Evolutionary conservation across 2,113 vertebrate species (phyloP).

Genomic region (Xenopus laevis): DNA sequence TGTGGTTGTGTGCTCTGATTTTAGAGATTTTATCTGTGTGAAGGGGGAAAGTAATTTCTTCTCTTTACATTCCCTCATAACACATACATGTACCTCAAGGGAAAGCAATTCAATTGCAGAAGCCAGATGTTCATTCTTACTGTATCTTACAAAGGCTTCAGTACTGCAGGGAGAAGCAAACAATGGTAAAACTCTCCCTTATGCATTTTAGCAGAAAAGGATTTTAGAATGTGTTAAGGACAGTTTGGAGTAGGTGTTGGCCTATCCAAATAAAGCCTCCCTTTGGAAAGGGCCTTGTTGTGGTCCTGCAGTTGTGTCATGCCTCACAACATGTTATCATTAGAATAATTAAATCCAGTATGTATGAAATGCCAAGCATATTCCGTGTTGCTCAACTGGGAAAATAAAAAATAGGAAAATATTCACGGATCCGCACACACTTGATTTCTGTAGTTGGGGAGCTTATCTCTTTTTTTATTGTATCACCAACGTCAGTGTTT

Average conservation of each 20-base stretch:
- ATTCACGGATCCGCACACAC: too few species aligned
- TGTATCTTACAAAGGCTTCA: slow-evolving; percentile 35
- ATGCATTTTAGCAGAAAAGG: slow-evolving; percentile 39
- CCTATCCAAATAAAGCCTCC: neutral
- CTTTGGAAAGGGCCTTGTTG: too few species aligned
- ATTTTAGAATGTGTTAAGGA: slow-evolving; percentile 23
- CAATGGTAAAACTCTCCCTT: slow-evolving; percentile 42
- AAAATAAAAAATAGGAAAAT: too few species aligned
- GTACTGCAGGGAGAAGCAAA: slow-evolving; percentile 31
- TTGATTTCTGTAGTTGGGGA: too few species aligned
- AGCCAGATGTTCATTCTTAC: slow-evolving; percentile 44
- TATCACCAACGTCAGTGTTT: too few species aligned
- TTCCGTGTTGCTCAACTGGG: too few species aligned
- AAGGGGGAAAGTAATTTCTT: slow-evolving; percentile 35
- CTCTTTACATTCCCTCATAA: slow-evolving; percentile 43
- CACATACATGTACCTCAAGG: slow-evolving; percentile 41
- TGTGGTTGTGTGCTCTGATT: slow-evolving; percentile 39
- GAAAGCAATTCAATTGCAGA: slow-evolving; percentile 45
- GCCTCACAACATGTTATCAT: too few species aligned
- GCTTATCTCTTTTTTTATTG: too few species aligned
- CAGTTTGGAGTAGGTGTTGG: neutral
- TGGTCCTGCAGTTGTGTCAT: too few species aligned
- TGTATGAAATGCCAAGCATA: too few species aligned
- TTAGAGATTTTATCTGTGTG: slow-evolving; percentile 31
- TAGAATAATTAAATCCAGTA: too few species aligned